Conservation (phyloP, 2,797 vertebrate genomes). For the Adrianichthys oophorus region DNA sequence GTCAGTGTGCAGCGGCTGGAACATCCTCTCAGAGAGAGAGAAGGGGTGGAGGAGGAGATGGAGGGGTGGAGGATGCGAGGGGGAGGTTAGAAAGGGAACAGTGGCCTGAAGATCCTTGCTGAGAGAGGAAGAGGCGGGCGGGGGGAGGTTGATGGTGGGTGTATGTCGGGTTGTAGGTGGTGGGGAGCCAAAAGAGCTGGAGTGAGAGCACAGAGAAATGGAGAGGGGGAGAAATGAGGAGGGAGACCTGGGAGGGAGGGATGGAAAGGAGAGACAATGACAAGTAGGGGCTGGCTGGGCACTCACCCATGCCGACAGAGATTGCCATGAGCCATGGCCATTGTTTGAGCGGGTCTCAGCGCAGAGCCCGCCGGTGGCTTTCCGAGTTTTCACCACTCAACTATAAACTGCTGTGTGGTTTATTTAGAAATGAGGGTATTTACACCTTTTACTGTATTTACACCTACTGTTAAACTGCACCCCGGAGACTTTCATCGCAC, state of each 20-base stretch:
- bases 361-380: constrained; percentile 67
- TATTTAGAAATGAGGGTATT: constrained; percentile 79
- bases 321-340: constrained; percentile 82
- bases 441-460: constrained; percentile 81
- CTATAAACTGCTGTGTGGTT: constrained; percentile 75
- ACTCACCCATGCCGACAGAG: constrained; percentile 82
- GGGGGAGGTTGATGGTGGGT: constrained; percentile 33
- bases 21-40: constrained; percentile 79
- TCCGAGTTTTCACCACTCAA: constrained; percentile 67
- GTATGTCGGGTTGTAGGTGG: constrained; percentile 53
- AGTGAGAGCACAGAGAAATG: constrained; percentile 76
- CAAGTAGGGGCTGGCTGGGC: constrained; percentile 81
- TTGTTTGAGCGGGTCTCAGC: constrained; percentile 77
- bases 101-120: constrained; percentile 75
- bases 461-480: constrained; percentile 76
- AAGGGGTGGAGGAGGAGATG: constrained; percentile 53
- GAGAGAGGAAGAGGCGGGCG: constrained; percentile 59
- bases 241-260: constrained; percentile 43
- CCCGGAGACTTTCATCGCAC: constrained; percentile 68
- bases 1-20: constrained; percentile 82
- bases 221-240: constrained; percentile 64
- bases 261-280: constrained; percentile 79
- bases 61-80: constrained; percentile 34
- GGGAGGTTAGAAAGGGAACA: constrained; percentile 51
- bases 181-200: constrained; percentile 70